Conservation (phyloP, 2,888 invertebrate genomes). For the Synanthedon tipuliformis region DNA sequence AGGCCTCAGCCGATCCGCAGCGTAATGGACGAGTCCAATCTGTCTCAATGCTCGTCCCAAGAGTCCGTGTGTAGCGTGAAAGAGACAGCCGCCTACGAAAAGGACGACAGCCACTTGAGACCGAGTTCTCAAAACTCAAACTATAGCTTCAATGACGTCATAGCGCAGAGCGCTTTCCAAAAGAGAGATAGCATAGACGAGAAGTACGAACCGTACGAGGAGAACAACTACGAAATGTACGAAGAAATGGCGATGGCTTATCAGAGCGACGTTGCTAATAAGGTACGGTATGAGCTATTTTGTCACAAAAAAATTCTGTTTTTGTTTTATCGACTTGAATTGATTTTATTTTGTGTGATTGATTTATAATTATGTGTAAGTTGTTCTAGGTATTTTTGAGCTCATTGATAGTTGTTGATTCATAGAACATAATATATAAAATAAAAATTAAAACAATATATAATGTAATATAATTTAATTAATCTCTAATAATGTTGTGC, state of each 20-base stretch:
- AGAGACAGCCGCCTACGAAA: slow-evolving; percentile 30
- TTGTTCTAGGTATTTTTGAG: no score
- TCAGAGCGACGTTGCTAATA: slow-evolving; percentile 51
- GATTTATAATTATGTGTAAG: no score
- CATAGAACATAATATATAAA: no score
- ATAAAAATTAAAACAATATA: no score
- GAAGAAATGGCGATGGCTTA: slow-evolving; percentile 62
- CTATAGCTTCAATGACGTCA: slow-evolving; percentile 52
- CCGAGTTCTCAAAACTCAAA: slow-evolving; percentile 54
- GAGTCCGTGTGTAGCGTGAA: slow-evolving; percentile 34
- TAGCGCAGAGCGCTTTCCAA: slow-evolving; percentile 26
- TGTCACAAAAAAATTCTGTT: neutral
- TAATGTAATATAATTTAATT: no score
- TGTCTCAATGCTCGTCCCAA: slow-evolving; percentile 43
- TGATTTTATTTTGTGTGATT: no score
- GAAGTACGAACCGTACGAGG: slow-evolving; percentile 30
- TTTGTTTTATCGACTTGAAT: no score
- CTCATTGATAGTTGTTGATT: no score
- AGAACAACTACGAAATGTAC: slow-evolving; percentile 51
- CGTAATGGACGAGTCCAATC: slow-evolving; percentile 25
- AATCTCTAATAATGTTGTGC: no score
- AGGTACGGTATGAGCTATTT: slow-evolving; percentile 19
- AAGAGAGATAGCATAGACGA: slow-evolving; percentile 24
- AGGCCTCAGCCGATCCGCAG: neutral
- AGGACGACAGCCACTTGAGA: slow-evolving; percentile 49